Evolutionary conservation across 2,888 invertebrate genomes (phyloP), one percentile per base, ranked within the genome.

Genomic region (Amiota communis): DNA sequence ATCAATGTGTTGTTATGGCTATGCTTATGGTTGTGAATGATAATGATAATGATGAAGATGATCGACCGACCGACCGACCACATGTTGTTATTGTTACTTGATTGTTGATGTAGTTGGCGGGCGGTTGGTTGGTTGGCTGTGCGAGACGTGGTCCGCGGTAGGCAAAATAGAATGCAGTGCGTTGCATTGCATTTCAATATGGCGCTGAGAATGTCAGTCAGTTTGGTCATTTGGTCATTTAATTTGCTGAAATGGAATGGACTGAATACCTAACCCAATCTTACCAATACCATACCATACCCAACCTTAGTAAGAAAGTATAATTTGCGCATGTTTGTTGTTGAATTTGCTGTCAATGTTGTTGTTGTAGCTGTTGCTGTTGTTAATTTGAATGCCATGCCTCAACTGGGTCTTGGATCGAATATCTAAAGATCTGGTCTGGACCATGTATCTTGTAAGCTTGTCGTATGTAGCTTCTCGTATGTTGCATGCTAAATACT

Each of bases 271-370:
- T 36, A 6, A 6, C 3, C 36, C 36, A 2, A 23, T 3, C 23
- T 23, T 23, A 23, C 23, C 23, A 23, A 2, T 23, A 23, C 23
- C 23, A 2, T 23, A 23, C 23, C 23, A 23, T 23, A 23, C 23
- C 23, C 23, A 23, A 23, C 23, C 3, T 23, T 23, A 23, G 23
- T 23, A 23, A 23, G 3, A 46, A 47, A 75, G 75, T 64, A 73
- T 83, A 85, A 83, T 85, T 83, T 84, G 79, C 74, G 82, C 77
- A 79, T 83, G 85, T 82, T 82, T 82, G 81, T 80, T 81, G 80
- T 81, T 82, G 81, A 80, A 83, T 80, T 86, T 83, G 83, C 82
- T 83, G 75, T 75, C 76, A 72, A 72, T 79, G 77, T 72, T 17
- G 63, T 59, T 17, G 36, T 47, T 1, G 51, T 68, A 3, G 53